Evolutionary conservation across 2,888 invertebrate species (phyloP), one percentile per base, ranked within the genome.

Genomic region (Drosophila ustulata): DNA sequence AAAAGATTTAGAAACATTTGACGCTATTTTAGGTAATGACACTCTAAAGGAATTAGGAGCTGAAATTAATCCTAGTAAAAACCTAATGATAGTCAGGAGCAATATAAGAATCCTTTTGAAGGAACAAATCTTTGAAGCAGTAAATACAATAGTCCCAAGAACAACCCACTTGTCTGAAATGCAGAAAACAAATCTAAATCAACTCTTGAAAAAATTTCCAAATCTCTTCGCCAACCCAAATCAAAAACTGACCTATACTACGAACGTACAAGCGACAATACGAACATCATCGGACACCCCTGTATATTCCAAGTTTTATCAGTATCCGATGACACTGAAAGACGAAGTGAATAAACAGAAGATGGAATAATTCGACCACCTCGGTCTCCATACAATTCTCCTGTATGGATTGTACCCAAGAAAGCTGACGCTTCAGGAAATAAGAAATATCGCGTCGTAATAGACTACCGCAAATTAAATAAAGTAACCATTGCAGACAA

Each of bases 201-300:
- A 23, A 32, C 39, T 51, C 7, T 13, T 65, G n/a, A 3, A 46
- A 41, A 34, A 39, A 46, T 56, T 58, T 30, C 51, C 65, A 23
- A 47, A 56, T 8, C 43, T 77, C 18, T 74, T 71, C 25, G 67
- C 62, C 9, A 62, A 66, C 6, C 71, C 56, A 65, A 53, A 53
- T n/a, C 13, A 62, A 13, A 62, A 45, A 18, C 18, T 18, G 18
- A 18, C 18, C 18, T 18, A 18, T 18, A 18, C 18, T 18, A 18
- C 18, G 18, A 64, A 39, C 11, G 69, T 71, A 26, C 57, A 47
- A 49, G 73, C 63, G 7, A 34, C 37, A 39, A 52, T 52, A n/a
- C 26, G 52, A 52, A 52, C 26, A 11, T 51, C 37, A 13, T 26
- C n/a, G 2, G 37, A 51, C n/a, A 37, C 23, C 6, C 51, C 37